Conservation (phyloP, 2,888 invertebrate species). For the Athetis lepigone region DNA sequence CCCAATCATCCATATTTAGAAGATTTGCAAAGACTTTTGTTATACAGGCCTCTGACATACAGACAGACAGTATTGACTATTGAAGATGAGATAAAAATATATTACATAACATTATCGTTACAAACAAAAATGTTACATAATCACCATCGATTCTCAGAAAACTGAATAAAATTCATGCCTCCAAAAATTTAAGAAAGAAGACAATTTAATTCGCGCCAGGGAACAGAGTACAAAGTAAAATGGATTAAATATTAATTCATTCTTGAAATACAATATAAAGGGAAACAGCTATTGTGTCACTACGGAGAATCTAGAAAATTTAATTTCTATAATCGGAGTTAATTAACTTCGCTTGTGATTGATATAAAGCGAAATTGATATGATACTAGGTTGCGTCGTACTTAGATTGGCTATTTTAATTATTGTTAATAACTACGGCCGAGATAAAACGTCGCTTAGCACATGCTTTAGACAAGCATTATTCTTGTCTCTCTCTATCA, state of each 20-base stretch:
- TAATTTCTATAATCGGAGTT: slow-evolving; percentile 30
- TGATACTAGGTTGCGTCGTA: too few relatives aligned
- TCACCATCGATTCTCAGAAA: not conserved
- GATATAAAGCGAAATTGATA: not conserved
- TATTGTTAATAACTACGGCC: too few relatives aligned
- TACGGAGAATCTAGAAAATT: slow-evolving; percentile 33
- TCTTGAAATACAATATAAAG: slow-evolving; percentile 21
- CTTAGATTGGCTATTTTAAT: too few relatives aligned
- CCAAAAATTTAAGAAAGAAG: not conserved
- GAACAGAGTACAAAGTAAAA: slow-evolving; percentile 15
- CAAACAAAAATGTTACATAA: not conserved
- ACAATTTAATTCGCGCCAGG: not conserved
- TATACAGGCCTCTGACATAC: too few relatives aligned
- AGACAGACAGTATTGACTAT: too few relatives aligned
- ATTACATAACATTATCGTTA: too few relatives aligned
- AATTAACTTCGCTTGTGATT: slow-evolving; percentile 36
- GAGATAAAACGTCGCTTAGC: too few relatives aligned
- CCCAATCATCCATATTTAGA: too few relatives aligned
- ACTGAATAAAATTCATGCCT: not conserved
- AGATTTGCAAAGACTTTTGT: too few relatives aligned
- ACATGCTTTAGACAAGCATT: too few relatives aligned
- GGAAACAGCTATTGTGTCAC: slow-evolving; percentile 20
- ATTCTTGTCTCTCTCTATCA: too few relatives aligned
- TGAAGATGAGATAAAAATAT: too few relatives aligned
- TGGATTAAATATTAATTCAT: slow-evolving; percentile 40